Evolutionary conservation across 2,797 vertebrate genomes (phyloP).

Genomic region (Oryzias sinensis): DNA sequence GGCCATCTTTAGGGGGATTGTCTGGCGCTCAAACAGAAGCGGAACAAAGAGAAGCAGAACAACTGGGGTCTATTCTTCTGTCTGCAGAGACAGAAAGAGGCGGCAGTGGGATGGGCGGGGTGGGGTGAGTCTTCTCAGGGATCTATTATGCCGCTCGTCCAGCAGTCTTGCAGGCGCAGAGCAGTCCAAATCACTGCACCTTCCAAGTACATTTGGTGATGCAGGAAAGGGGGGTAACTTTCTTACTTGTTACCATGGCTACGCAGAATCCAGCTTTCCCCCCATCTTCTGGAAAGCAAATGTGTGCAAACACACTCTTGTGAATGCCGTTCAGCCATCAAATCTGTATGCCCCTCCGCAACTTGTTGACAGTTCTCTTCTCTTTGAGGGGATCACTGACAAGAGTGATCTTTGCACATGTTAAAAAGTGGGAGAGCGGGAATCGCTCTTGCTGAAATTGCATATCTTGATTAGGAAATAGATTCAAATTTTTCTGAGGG

Average conservation of each 20-base stretch:
- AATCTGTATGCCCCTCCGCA: constrained; percentile 39
- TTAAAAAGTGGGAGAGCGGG: constrained; percentile 21
- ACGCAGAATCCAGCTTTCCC: constrained; percentile 55
- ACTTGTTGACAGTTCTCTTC: constrained; percentile 33
- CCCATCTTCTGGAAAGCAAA: constrained; percentile 54
- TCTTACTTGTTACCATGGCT: constrained; percentile 74
- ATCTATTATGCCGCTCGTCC: constrained; percentile 33
- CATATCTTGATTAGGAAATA: too few species aligned
- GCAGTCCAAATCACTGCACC: constrained; percentile 10
- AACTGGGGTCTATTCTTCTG: constrained; percentile 48
- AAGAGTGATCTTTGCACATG: constrained; percentile 29
- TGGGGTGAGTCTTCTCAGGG: constrained; percentile 23
- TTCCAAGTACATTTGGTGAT: constrained; percentile 34
- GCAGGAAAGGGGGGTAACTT: constrained; percentile 19
- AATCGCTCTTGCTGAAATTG: too few species aligned
- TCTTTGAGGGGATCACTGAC: constrained; percentile 41
- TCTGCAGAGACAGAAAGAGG: constrained; percentile 41
- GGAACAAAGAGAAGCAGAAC: constrained; percentile 61
- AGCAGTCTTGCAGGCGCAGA: constrained; percentile 15
- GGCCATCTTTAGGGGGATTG: constrained; percentile 45
- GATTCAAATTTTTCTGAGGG: not conserved
- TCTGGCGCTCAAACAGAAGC: constrained; percentile 35
- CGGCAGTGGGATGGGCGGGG: not conserved
- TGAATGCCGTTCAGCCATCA: constrained; percentile 46
- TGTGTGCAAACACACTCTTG: constrained; percentile 59